These are phyloP conservation scores for Brachionichthys hirsutus DNA, from an alignment of 2,113 vertebrate genomes.

Conservation along the genomic window DNA sequence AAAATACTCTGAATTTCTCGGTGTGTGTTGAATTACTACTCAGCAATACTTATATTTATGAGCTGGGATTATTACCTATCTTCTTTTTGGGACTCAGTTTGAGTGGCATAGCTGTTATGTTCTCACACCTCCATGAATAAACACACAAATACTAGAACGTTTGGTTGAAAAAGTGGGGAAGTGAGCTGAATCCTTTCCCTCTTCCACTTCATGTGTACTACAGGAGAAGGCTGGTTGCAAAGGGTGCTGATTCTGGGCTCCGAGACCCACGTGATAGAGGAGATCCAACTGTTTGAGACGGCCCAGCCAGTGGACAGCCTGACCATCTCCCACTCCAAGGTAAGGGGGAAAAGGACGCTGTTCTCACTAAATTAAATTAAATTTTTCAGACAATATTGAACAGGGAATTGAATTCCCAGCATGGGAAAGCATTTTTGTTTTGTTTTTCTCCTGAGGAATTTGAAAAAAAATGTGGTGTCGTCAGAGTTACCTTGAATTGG, in stretches of 20 bases:
- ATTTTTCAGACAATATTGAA: not conserved
- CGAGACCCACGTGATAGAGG: conserved; percentile 88
- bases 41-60: too few species aligned
- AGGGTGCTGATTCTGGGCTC: conserved; percentile 85
- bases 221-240: conserved; percentile 92
- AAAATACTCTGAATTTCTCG: too few species aligned
- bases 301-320: conserved; percentile 88
- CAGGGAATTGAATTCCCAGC: not conserved
- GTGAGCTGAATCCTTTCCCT: conserved; percentile 10
- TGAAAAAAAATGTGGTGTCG: not conserved
- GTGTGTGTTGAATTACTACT: too few species aligned
- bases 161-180: not conserved
- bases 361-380: too few species aligned
- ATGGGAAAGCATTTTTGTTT: not conserved
- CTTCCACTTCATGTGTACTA: not conserved
- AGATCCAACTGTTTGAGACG: conserved; percentile 91
- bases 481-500: not conserved
- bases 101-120: too few species aligned
- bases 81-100: too few species aligned
- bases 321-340: conserved; percentile 87
- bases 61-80: too few species aligned
- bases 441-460: too few species aligned
- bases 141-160: not conserved
- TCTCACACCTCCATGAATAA: too few species aligned
- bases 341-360: conserved; percentile 47